Base-by-base conservation (phyloP, 2,888 invertebrate species). In the Ashinkailepas kermadecensis region DNA sequence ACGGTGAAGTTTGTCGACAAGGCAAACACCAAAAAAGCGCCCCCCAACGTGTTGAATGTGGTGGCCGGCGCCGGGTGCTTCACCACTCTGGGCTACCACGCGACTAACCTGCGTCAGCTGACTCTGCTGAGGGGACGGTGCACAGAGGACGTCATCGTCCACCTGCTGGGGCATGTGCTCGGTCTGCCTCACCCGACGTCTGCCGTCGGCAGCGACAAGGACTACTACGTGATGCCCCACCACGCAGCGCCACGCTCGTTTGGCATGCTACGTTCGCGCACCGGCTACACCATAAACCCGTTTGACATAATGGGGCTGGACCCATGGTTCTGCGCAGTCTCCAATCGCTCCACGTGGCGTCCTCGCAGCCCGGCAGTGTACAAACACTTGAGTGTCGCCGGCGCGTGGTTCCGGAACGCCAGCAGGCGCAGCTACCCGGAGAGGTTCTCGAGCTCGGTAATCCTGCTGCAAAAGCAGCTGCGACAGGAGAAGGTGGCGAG, bases 91-190 rank as follows among this genome's bases (percentile, higher is more conserved):
- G 74, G 74, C 54, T 74, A 56, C 56, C 54, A 74, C 74, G 7
- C 39, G 12, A 11, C 18, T 21, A 10, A 21, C 21, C 54, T 56
- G 21, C 74, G 54, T 21, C 7, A 21, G 56, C 18, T 74, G 21
- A 23, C 74, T 10, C 18, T 74, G 21, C 8, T 15, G 54, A 1
- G 21, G 56, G 54, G 74, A 21, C 74, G 74, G 21, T 74, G 74
- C 74, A 74, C 54, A 7, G 56, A 6, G 18, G 11, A 4, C 15
- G 21, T 74, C 54, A 56, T 74, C 18, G 21, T 56, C 54, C 74
- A 74, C 74, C 74, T 74, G 74, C 56, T 74, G 18, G 74, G 74
- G 7, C 74, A 74, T 56, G 74, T 74, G 74, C 74, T 74, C 21
- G 74, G 74, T 10, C 56, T 74, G 74, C 74, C 74, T 11, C 74